phyloP scores from a whole-genome alignment of 2,797 vertebrate genomes.

The Macropodus opercularis region DNA sequence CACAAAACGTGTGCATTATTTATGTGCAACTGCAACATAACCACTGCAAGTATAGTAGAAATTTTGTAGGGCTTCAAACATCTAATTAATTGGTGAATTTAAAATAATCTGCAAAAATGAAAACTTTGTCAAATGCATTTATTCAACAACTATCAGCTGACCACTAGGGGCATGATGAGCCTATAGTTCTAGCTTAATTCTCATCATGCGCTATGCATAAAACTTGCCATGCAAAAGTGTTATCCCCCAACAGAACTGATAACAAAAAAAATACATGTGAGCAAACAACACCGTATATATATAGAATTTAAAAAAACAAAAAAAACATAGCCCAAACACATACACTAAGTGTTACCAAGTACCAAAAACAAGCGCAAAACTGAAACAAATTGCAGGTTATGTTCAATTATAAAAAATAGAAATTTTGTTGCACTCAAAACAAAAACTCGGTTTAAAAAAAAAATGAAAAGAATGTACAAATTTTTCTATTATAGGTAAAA shows the following conservation, averaged over 20 bases:
- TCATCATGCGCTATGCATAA: background rate
- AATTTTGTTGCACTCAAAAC: conserved; percentile 9
- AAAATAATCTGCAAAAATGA: background rate
- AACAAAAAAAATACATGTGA: conserved; percentile 17
- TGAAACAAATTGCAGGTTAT: conserved; percentile 29
- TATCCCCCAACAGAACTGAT: conserved; percentile 19
- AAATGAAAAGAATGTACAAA: no score
- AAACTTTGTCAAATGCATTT: no score
- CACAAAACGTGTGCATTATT: background rate
- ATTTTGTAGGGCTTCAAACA: background rate
- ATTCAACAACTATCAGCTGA: conserved; percentile 23
- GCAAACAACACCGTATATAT: conserved; percentile 25
- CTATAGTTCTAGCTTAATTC: conserved; percentile 2
- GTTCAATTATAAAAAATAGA: no score
- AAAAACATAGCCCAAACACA: no score
- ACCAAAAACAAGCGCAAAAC: conserved; percentile 20
- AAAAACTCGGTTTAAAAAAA: background rate
- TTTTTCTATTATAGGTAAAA: background rate
- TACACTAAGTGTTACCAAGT: conserved; percentile 10
- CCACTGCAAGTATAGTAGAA: background rate
- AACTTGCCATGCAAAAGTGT: conserved; percentile 3
- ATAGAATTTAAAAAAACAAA: no score
- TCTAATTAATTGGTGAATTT: background rate
- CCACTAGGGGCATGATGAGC: conserved; percentile 55
- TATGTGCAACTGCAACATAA: background rate